A percentile compares a stretch with the other conserved stretches of the same genome.
These are phyloP conservation scores for Anolis sagrei DNA, from an alignment of 2,113 vertebrate species.

Conservation along the genomic window DNA sequence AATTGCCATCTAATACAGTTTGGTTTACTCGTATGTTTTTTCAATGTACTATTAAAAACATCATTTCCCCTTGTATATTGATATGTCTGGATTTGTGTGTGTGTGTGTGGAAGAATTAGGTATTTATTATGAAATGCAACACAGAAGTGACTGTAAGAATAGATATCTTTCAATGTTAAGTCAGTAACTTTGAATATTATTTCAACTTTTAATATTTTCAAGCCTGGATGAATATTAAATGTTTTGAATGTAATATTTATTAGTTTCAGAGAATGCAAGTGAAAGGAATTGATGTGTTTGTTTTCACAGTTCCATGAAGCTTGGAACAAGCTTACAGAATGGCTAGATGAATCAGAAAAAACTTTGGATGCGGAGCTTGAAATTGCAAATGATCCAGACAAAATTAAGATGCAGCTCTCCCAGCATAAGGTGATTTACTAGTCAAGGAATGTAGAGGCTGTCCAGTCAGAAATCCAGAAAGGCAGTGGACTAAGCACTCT, in stretches of 20 bases:
- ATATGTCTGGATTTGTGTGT: not conserved
- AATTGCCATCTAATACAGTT: not conserved
- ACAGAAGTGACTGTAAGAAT: no score
- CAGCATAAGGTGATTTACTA: constrained; percentile 92
- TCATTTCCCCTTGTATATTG: not conserved
- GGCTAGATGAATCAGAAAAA: constrained; percentile 95
- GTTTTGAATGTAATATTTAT: not conserved
- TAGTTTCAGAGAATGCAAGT: constrained; percentile 10
- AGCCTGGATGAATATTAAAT: not conserved
- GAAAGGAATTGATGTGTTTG: constrained; percentile 41
- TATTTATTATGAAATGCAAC: no score
- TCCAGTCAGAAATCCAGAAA: not conserved
- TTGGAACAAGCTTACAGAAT: constrained; percentile 96
- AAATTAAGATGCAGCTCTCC: constrained; percentile 91
- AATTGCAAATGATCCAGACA: constrained; percentile 97
- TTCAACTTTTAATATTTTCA: not conserved
- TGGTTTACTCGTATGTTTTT: not conserved
- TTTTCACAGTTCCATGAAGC: constrained; percentile 90
- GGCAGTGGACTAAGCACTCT: not conserved
- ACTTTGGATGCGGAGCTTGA: constrained; percentile 93
- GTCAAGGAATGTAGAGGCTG: not conserved
- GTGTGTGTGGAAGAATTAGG: not conserved
- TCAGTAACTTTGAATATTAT: not conserved
- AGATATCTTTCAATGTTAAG: not conserved
- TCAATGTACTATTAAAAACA: not conserved